Percentiles rank a stretch among this genome's conserved stretches.
These are phyloP conservation scores for Epizoanthus rinbou DNA, from an alignment of 92 coral and sea anemone genomes.

Conservation along the genomic window DNA sequence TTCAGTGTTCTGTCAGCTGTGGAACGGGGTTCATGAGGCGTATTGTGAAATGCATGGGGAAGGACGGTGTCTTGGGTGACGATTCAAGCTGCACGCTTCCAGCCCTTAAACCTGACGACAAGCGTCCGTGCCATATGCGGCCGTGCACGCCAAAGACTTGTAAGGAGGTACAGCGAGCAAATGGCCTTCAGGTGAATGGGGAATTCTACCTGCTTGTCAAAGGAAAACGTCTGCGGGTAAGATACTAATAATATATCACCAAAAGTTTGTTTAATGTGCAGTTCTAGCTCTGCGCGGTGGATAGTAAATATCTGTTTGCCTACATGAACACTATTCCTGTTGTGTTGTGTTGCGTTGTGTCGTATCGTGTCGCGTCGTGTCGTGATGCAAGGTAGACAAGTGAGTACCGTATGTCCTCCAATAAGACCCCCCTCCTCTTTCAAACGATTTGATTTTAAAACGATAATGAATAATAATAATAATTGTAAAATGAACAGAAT, in stretches of 20 bases:
- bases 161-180: slow-evolving; percentile 80
- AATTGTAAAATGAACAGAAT: too few relatives aligned
- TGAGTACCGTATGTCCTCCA: too few relatives aligned
- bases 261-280: background rate
- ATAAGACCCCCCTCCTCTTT: too few relatives aligned
- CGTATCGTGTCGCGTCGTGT: too few relatives aligned
- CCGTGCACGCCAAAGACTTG: slow-evolving; percentile 86
- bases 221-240: slow-evolving; percentile 80
- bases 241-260: background rate
- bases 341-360: too few relatives aligned
- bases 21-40: slow-evolving; percentile 82
- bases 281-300: background rate
- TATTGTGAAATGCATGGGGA: slow-evolving; percentile 78
- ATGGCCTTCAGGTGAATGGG: slow-evolving; percentile 82
- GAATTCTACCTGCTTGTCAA: slow-evolving; percentile 73
- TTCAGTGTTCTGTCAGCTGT: slow-evolving; percentile 79
- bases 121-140: slow-evolving; percentile 71
- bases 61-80: slow-evolving; percentile 42
- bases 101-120: slow-evolving; percentile 80
- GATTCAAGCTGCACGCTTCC: slow-evolving; percentile 72
- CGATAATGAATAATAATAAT: too few relatives aligned
- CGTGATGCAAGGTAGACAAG: too few relatives aligned
- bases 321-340: too few relatives aligned
- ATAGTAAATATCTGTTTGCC: background rate
- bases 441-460: too few relatives aligned